phyloP scores from a whole-genome alignment of 2,113 vertebrate genomes.

The Tamias sibiricus region DNA sequence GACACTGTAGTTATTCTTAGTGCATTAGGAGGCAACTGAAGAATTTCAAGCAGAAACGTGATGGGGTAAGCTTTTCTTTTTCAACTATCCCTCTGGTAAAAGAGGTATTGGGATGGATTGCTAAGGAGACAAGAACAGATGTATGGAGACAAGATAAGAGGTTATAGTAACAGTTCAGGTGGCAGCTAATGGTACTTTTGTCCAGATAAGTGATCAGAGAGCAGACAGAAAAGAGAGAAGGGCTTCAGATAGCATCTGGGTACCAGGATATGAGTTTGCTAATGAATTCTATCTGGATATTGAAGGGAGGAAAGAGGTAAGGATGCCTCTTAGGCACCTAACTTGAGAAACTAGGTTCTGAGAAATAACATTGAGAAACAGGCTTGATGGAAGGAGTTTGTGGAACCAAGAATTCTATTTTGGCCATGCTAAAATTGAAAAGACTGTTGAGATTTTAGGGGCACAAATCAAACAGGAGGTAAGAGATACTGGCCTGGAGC shows the following conservation, averaged over 20 bases:
- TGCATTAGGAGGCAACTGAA: neutral
- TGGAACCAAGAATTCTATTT: neutral
- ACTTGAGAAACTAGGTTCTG: neutral
- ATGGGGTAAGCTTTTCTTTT: neutral
- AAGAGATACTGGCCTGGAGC: neutral
- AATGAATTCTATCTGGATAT: neutral
- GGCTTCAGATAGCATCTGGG: neutral
- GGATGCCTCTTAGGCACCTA: neutral
- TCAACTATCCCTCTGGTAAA: neutral
- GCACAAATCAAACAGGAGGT: neutral
- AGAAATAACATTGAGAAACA: neutral
- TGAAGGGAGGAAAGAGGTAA: neutral
- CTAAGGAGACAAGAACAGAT: neutral
- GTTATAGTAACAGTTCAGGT: neutral
- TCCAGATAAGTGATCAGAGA: neutral
- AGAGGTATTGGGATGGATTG: neutral
- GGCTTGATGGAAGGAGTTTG: neutral
- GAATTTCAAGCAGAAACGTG: neutral
- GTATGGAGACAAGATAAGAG: neutral
- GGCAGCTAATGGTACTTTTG: neutral
- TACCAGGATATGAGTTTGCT: neutral
- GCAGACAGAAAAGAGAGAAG: neutral
- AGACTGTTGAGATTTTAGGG: neutral
- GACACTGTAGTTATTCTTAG: neutral
- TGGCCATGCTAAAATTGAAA: neutral